Percentiles rank a stretch among this genome's conserved stretches.
Evolutionary conservation across 2,113 vertebrate species (phyloP).

Genomic region (Marcusenius ussheri): DNA sequence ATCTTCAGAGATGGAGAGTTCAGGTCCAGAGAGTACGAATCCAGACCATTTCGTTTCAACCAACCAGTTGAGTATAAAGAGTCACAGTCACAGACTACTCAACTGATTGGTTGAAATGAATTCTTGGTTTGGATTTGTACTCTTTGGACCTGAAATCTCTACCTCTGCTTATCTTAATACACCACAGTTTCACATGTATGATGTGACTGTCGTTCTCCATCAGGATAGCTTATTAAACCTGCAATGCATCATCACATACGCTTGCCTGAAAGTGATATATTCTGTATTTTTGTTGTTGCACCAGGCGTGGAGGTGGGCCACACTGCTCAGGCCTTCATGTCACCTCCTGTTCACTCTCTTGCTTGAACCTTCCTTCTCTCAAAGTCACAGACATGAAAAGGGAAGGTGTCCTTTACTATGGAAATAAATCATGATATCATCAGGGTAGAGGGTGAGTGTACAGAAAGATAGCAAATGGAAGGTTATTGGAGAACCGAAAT

Average conservation of each 20-base stretch:
- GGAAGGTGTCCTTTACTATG: constrained; percentile 3
- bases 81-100: too few species aligned
- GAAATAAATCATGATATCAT: constrained; percentile 8
- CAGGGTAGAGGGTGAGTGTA: background rate
- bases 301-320: background rate
- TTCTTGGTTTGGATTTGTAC: too few species aligned
- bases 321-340: background rate
- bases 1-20: background rate
- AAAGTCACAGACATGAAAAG: background rate
- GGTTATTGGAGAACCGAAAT: background rate
- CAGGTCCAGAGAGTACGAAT: too few species aligned
- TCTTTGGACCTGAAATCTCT: too few species aligned
- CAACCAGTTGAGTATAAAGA: too few species aligned
- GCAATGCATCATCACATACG: background rate
- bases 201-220: background rate
- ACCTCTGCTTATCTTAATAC: background rate
- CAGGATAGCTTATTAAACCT: background rate
- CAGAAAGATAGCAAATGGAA: background rate
- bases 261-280: background rate
- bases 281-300: background rate
- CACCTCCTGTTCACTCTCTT: background rate
- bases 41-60: too few species aligned
- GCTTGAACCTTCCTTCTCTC: background rate
- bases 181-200: background rate
- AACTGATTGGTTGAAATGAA: too few species aligned